These are phyloP conservation scores for Pseudochirops cupreus DNA, from an alignment of 2,797 vertebrate genomes.

Conservation along the genomic window DNA sequence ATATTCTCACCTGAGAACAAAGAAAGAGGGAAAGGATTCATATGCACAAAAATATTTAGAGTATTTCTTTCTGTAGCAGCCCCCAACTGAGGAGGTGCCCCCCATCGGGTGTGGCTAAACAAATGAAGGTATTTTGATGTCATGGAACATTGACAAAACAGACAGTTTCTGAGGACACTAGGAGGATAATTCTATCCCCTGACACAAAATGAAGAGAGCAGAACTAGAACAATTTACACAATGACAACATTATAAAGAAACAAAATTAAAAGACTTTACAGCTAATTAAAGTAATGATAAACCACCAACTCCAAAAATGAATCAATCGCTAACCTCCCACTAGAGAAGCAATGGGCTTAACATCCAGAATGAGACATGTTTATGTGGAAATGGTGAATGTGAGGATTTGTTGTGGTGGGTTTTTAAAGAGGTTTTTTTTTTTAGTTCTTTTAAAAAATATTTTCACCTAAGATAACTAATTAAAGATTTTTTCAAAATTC, in stretches of 20 bases:
- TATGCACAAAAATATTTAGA: neutral
- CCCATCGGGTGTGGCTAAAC: neutral
- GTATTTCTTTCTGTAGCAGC: neutral
- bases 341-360: neutral
- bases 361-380: neutral
- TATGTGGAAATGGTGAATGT: neutral
- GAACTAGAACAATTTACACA: neutral
- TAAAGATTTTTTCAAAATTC: constrained; percentile 62
- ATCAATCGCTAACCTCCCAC: neutral
- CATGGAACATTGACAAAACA: neutral
- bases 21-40: neutral
- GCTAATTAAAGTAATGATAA: neutral
- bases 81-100: neutral
- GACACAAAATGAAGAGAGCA: neutral
- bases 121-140: neutral
- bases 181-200: neutral
- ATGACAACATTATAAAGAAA: too few species aligned
- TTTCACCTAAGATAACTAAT: constrained; percentile 37
- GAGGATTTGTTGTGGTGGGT: neutral
- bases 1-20: constrained; percentile 84
- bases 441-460: constrained; percentile 59
- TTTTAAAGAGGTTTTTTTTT: too few species aligned
- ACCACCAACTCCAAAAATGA: neutral
- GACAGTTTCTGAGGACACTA: neutral
- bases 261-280: neutral